Evolutionary conservation across 2,797 vertebrate genomes (phyloP), one percentile per base, ranked within the genome.

Genomic region (Xenops minutus): DNA sequence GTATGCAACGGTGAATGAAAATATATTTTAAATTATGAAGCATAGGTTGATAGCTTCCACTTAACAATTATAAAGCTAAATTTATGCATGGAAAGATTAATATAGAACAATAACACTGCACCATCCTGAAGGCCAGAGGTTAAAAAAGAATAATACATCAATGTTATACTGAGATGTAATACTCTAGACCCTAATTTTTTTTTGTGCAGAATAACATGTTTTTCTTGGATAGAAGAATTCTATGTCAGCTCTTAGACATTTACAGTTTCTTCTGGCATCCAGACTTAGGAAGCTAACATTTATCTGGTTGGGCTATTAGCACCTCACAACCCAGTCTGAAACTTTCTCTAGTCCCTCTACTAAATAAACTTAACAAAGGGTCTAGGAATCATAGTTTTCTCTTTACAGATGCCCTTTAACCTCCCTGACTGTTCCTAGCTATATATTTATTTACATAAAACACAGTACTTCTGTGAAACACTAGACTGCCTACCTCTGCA

Each of bases 221-320:
- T 95, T 97, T 93, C 79, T 97, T 94, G 79, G 92, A 85, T 64
- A 58, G 93, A 71, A 89, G 29, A 73, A 66, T 80, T 88, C 82
- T 92, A 34, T 93, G 55, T 96, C 77, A 90, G 73, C 92, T 96
- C 58, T 94, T 95, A 52, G 85, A 83, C 49, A n/a, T 90, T 97
- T 97, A 93, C 69, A 96, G 80, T 97, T 97, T 96, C 88, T 97
- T 95, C 81, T 97, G 97, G 95, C 95, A 93, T 92, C 67, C 78
- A 83, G 72, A 86, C 92, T 95, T 93, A 86, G 92, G 95, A 97
- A 92, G 91, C 92, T 97, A 96, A 95, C 91, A 96, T 95, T 97
- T 97, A 97, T 98, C 96, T 97, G 91, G 82, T 82, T 20, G 23
- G 92, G 92, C 88, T 88, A 93, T 97, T 97, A 97, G 95, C 97